Evolutionary conservation across 2,888 invertebrate genomes (phyloP).

Genomic region (Phaedon cochleariae): DNA sequence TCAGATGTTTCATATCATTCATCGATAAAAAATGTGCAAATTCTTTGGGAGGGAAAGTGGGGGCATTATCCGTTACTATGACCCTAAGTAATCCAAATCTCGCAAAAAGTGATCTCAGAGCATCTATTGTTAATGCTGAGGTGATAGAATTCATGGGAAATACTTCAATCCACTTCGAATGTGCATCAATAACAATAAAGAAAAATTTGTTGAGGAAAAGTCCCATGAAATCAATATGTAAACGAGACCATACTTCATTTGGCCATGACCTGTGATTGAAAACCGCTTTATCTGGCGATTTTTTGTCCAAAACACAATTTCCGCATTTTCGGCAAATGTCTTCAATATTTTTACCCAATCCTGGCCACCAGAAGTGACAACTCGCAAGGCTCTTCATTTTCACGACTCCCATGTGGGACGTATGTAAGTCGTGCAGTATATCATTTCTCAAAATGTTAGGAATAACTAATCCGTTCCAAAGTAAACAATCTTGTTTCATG

Average conservation of each 20-base stretch:
- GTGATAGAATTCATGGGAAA: constrained; percentile 35
- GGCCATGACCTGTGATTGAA: constrained; percentile 15
- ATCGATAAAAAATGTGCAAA: constrained; percentile 38
- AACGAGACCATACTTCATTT: constrained; percentile 13
- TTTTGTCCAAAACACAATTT: constrained; percentile 14
- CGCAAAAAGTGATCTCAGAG: constrained; percentile 32
- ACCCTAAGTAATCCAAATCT: constrained; percentile 35
- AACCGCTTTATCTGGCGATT: background rate
- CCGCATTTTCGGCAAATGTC: constrained; percentile 15
- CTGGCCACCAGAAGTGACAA: constrained; percentile 36
- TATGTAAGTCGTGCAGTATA: constrained; percentile 22
- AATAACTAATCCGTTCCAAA: constrained; percentile 25
- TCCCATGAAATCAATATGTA: constrained; percentile 19
- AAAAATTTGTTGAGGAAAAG: constrained; percentile 11
- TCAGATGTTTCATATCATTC: constrained; percentile 43
- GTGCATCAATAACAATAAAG: constrained; percentile 11
- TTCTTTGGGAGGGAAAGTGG: constrained; percentile 36
- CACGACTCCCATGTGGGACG: constrained; percentile 23
- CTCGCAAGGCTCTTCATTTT: constrained; percentile 31
- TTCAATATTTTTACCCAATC: constrained; percentile 20
- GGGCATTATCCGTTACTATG: constrained; percentile 39
- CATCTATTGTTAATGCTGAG: constrained; percentile 26
- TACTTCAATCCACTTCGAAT: constrained; percentile 21
- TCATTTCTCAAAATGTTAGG: constrained; percentile 5
- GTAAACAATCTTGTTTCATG: constrained; percentile 13